These are phyloP conservation scores for Euglossa dilemma DNA, from an alignment of 1,140 invertebrate species.

Conservation along the genomic window DNA sequence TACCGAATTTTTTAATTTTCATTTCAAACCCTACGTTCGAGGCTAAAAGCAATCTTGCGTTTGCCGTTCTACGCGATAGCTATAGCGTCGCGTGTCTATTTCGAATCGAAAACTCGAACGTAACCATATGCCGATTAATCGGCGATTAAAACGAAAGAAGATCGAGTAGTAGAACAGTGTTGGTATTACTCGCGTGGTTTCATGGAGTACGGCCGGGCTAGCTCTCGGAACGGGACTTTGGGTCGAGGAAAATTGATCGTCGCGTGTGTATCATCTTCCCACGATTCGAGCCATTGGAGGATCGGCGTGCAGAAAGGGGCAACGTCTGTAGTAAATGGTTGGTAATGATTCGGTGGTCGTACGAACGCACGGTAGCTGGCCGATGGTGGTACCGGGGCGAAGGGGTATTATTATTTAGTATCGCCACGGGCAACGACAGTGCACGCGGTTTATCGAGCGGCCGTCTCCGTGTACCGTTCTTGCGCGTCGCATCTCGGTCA, in stretches of 20 bases:
- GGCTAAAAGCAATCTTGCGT: too few relatives aligned
- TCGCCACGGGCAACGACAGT: conserved; percentile 72
- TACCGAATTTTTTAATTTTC: too few relatives aligned
- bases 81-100: too few relatives aligned
- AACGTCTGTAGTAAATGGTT: conserved; percentile 36
- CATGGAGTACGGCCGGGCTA: background rate
- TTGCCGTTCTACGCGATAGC: too few relatives aligned
- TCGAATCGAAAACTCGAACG: too few relatives aligned
- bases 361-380: conserved; percentile 57
- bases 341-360: conserved; percentile 17
- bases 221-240: background rate
- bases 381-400: conserved; percentile 61
- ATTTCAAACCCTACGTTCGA: too few relatives aligned
- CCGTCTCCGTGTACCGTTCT: conserved; percentile 52
- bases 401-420: conserved; percentile 73
- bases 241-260: background rate
- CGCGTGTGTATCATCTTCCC: background rate
- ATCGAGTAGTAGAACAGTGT: background rate
- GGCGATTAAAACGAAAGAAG: background rate
- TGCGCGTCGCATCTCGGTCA: conserved; percentile 25
- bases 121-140: background rate
- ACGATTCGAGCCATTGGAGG: background rate
- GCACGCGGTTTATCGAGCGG: conserved; percentile 68
- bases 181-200: background rate
- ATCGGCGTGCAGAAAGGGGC: background rate